Evolutionary conservation across 1,140 invertebrate species (phyloP), one percentile per base, ranked within the genome.

Genomic region (Phortica variegata): DNA sequence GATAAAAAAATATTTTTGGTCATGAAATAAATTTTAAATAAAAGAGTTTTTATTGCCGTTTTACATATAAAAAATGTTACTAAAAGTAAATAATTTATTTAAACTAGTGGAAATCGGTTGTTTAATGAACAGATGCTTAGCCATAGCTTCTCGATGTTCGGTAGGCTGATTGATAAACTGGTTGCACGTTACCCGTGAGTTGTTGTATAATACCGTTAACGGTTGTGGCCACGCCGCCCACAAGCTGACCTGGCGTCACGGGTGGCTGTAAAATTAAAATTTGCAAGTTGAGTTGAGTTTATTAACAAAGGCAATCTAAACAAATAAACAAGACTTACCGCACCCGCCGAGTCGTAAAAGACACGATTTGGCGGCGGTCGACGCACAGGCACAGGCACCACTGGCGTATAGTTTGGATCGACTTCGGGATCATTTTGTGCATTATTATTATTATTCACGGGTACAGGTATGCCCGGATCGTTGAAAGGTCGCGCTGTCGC

Each of bases 181-280:
- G 71, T 29, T 73, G 71, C 19, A 73, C 63, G 32, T 74, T 71
- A 12, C 71, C 71, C 26, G 71, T 71, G 5, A 74, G 48, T 32
- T 73, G 70, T 40, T 74, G 71, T 19, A 74, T 74, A 7, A 74
- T 71, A 16, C 71, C 71, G 5, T 74, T 74, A 0, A 74, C 65
- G 1, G 71, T 74, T 0, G 66, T 65, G 8, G 71, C 49, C 10
- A 74, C 61, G 16, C 71, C 71, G 5, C 66, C 71, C 15, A 72
- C 44, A 12, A 74, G 48, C 42, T 73, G 71, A 1, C 56, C 71
- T 4, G 71, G 71, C 12, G 71, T 74, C 6, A 74, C 42, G 8
- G 66, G 63, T 2, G 71, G 51, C 71, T 74, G 18, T 15, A 49
- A 21, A 34, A 19, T 33, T 23, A 3, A n/a, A 9, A 38, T 18